Percentiles rank a stretch among this genome's conserved stretches.
These are phyloP conservation scores for Willowsia nigromaculata DNA, from an alignment of 2,888 invertebrate genomes.

Conservation along the genomic window DNA sequence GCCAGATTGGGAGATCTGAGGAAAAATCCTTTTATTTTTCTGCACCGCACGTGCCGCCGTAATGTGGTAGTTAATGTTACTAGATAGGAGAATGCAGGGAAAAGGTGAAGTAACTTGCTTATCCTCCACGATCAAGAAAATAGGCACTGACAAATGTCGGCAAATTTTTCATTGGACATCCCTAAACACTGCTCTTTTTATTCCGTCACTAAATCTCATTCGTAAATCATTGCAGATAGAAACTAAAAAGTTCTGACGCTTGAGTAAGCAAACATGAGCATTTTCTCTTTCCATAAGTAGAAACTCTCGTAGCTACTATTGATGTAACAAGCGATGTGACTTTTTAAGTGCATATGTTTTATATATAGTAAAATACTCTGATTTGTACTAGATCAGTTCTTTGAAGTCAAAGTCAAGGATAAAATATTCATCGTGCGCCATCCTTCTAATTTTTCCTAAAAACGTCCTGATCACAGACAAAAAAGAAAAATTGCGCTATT, in stretches of 20 bases:
- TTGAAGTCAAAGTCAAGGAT: constrained; percentile 11
- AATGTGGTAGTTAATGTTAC: not conserved
- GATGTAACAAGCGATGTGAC: not conserved
- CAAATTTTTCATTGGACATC: constrained; percentile 47
- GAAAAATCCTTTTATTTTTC: not conserved
- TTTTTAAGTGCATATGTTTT: not conserved
- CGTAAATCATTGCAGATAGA: constrained; percentile 15
- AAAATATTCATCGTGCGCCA: not conserved
- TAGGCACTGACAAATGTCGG: constrained; percentile 40
- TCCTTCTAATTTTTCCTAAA: no score
- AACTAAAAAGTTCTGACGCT: not conserved
- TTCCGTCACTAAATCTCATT: not conserved
- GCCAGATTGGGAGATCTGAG: not conserved
- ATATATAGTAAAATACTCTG: not conserved
- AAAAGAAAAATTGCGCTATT: not conserved
- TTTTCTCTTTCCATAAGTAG: not conserved
- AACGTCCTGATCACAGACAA: not conserved
- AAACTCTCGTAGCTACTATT: no score
- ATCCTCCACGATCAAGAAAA: constrained; percentile 20
- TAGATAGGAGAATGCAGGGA: not conserved
- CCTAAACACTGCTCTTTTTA: not conserved
- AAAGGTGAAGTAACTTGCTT: constrained; percentile 8
- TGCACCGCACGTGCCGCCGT: not conserved
- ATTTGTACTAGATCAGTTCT: constrained; percentile 12
- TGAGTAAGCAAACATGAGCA: not conserved